phyloP scores from a whole-genome alignment of 2,113 vertebrate genomes.

The Pluvialis apricaria region DNA sequence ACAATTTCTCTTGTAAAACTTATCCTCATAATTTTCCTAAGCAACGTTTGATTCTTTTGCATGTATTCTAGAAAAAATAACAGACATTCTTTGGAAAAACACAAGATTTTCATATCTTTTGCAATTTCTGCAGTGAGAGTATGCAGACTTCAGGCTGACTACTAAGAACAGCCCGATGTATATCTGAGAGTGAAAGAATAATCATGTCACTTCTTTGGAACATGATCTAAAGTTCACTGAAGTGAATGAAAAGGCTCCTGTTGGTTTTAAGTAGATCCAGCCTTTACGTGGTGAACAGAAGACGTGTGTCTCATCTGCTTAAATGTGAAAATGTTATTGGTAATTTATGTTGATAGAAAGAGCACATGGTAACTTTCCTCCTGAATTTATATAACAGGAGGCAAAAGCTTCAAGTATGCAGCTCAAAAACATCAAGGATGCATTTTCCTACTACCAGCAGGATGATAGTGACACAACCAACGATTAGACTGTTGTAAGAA shows the following conservation, averaged over 20 bases:
- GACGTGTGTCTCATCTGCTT: slow-evolving; percentile 62
- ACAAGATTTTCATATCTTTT: not conserved
- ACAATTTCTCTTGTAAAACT: not conserved
- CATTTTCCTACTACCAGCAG: slow-evolving; percentile 72
- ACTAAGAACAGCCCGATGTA: slow-evolving; percentile 28
- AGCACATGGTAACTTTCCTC: slow-evolving; percentile 72
- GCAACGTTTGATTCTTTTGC: not conserved
- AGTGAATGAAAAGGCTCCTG: slow-evolving; percentile 55
- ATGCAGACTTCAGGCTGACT: slow-evolving; percentile 23
- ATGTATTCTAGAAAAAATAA: not conserved
- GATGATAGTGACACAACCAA: slow-evolving; percentile 75
- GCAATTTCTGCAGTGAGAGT: not conserved
- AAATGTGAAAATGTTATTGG: slow-evolving; percentile 71
- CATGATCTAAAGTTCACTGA: slow-evolving; percentile 20
- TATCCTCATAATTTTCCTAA: not conserved
- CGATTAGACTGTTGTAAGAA: slow-evolving; percentile 71
- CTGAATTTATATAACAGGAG: slow-evolving; percentile 70
- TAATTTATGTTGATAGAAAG: slow-evolving; percentile 74
- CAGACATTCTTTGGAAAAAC: not conserved
- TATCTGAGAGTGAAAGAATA: slow-evolving; percentile 58
- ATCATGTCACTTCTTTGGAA: slow-evolving; percentile 64
- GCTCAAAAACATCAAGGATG: slow-evolving; percentile 72
- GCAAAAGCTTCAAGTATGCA: slow-evolving; percentile 78
- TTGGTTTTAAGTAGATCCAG: slow-evolving; percentile 35
- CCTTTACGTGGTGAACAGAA: slow-evolving; percentile 66